Conservation (phyloP, 2,797 vertebrate species). For the Cirrhinus mrigala region DNA sequence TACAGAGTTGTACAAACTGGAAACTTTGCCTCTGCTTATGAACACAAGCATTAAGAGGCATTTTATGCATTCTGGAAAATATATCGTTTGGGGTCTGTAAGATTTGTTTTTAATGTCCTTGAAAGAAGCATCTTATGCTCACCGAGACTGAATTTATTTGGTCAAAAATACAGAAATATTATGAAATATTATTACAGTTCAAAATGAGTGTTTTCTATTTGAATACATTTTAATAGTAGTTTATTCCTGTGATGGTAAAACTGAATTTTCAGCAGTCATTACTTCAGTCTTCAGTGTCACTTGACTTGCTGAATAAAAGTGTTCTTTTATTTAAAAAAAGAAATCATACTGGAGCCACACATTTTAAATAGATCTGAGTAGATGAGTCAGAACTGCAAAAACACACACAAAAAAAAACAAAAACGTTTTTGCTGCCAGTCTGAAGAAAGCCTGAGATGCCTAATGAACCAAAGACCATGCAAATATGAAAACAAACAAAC, state of each 20-base stretch:
- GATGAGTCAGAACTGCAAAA: neutral
- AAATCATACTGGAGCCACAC: neutral
- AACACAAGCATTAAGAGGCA: neutral
- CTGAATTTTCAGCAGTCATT: neutral
- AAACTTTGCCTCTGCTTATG: neutral
- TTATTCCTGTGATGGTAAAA: neutral
- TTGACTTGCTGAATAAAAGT: neutral
- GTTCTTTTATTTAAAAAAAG: neutral
- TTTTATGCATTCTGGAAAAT: neutral
- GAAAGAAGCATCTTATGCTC: neutral
- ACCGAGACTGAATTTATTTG: neutral
- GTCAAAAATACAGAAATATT: neutral
- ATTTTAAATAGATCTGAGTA: neutral
- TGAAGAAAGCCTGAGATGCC: neutral
- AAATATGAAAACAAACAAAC: neutral
- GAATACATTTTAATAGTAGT: neutral
- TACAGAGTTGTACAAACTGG: neutral
- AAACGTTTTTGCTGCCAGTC: neutral
- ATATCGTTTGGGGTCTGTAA: neutral
- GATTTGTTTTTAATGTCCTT: neutral
- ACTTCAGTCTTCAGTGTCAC: neutral
- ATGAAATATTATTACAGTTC: neutral
- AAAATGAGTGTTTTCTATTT: neutral
- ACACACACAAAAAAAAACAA: neutral
- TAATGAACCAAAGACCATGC: conserved; percentile 5